phyloP scores from a whole-genome alignment of 1,140 invertebrate genomes.

The Zaprionus capensis region DNA sequence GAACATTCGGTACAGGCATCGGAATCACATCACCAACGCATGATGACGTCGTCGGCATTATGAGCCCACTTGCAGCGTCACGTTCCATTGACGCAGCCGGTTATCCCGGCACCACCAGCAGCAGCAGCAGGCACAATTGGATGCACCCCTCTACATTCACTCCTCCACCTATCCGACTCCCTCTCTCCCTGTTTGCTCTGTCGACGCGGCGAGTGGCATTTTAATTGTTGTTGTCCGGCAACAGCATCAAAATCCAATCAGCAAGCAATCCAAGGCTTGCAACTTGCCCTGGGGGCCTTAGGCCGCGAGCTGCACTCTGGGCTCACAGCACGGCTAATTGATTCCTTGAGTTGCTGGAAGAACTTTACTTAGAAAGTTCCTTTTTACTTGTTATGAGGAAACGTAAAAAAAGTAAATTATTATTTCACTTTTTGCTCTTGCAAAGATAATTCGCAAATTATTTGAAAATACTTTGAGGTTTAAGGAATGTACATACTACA shows the following conservation, averaged over 20 bases:
- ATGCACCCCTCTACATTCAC: not conserved
- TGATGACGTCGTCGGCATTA: conserved; percentile 47
- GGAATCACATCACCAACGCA: not conserved
- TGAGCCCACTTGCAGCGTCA: conserved; percentile 66
- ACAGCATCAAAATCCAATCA: conserved; percentile 20
- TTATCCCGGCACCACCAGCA: no score
- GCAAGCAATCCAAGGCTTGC: conserved; percentile 1
- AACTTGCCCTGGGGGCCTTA: not conserved
- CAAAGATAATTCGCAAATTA: no score
- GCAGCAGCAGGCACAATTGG: not conserved
- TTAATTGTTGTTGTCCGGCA: conserved; percentile 54
- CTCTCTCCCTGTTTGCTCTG: not conserved
- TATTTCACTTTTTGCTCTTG: not conserved
- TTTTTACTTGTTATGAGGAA: not conserved
- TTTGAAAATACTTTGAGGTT: no score
- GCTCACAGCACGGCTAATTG: not conserved
- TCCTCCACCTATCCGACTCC: not conserved
- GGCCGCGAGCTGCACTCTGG: not conserved
- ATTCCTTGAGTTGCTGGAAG: not conserved
- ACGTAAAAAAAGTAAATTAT: not conserved
- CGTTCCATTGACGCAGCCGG: conserved; percentile 50
- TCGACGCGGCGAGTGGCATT: conserved; percentile 19
- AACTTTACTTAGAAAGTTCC: not conserved
- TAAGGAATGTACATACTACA: no score
- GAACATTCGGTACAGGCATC: not conserved